phyloP scores from a whole-genome alignment of 2,113 vertebrate species.

The Saimiri boliviensis region DNA sequence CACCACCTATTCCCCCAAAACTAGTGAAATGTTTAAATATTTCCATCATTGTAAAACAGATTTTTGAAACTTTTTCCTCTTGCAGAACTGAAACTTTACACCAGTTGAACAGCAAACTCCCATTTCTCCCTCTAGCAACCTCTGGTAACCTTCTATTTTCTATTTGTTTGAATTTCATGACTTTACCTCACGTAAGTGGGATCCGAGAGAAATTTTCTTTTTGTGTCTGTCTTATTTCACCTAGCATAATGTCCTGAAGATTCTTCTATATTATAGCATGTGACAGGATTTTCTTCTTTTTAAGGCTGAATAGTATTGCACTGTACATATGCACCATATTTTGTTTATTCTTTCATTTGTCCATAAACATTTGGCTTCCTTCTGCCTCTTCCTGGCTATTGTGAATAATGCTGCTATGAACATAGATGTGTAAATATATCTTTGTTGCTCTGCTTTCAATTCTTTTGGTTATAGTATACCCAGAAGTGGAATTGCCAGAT shows the following conservation, averaged over 20 bases:
- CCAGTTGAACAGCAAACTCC: background rate
- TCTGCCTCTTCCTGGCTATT: background rate
- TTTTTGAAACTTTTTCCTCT: background rate
- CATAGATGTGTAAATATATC: background rate
- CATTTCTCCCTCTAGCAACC: too few relatives aligned
- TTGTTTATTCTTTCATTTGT: background rate
- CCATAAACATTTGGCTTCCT: background rate
- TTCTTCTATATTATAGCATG: background rate
- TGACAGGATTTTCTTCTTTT: background rate
- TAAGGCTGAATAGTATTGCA: background rate
- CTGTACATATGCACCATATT: background rate
- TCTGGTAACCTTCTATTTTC: background rate
- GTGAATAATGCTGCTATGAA: background rate
- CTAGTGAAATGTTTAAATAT: too few relatives aligned
- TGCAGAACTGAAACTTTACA: background rate
- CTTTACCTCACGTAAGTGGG: background rate
- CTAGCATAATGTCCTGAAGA: background rate
- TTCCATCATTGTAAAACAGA: background rate
- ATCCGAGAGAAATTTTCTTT: background rate
- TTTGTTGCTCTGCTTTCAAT: background rate
- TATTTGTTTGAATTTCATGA: background rate
- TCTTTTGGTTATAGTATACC: background rate
- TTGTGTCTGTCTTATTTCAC: background rate
- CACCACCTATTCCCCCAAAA: too few relatives aligned
- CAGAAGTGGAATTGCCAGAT: background rate